Percentiles rank a stretch among this genome's conserved stretches.
Evolutionary conservation across 2,888 invertebrate genomes (phyloP).

Genomic region (Athetis lepigone): DNA sequence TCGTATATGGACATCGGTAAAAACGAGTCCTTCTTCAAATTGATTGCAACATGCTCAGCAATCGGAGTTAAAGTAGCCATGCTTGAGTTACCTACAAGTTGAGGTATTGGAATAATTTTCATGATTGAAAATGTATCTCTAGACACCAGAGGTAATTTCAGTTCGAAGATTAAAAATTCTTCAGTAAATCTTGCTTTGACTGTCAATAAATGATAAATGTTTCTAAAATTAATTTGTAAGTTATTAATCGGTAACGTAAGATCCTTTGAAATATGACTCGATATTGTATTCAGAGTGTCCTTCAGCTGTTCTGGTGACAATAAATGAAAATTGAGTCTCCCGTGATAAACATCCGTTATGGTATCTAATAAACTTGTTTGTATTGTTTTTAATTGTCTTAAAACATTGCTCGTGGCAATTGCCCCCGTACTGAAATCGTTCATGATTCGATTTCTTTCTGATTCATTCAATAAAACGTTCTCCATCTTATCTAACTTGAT

Average conservation of each 20-base stretch:
- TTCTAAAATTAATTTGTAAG: conserved; percentile 5
- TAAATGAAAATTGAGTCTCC: conserved; percentile 12
- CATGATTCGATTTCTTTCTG: not conserved
- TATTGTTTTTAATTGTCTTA: not conserved
- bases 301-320: conserved; percentile 11
- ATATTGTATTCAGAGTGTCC: conserved; percentile 1
- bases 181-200: conserved; percentile 1
- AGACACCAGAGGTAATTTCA: conserved; percentile 1
- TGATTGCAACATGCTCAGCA: too few species aligned
- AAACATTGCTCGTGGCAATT: not conserved
- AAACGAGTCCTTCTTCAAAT: too few species aligned
- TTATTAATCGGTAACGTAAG: conserved; percentile 16
- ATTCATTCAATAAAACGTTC: conserved; percentile 3
- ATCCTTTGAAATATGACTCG: conserved; percentile 17
- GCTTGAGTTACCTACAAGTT: not conserved
- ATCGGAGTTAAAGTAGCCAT: not conserved
- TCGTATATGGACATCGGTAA: too few species aligned
- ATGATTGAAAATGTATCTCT: conserved; percentile 2
- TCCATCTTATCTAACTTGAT: not conserved
- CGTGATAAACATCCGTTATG: not conserved
- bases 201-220: conserved; percentile 9
- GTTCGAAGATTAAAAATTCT: conserved; percentile 1
- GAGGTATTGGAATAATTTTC: conserved; percentile 9
- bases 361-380: conserved; percentile 6
- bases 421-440: conserved; percentile 1